phyloP scores from a whole-genome alignment of 2,113 vertebrate genomes.

The Suricata suricatta region DNA sequence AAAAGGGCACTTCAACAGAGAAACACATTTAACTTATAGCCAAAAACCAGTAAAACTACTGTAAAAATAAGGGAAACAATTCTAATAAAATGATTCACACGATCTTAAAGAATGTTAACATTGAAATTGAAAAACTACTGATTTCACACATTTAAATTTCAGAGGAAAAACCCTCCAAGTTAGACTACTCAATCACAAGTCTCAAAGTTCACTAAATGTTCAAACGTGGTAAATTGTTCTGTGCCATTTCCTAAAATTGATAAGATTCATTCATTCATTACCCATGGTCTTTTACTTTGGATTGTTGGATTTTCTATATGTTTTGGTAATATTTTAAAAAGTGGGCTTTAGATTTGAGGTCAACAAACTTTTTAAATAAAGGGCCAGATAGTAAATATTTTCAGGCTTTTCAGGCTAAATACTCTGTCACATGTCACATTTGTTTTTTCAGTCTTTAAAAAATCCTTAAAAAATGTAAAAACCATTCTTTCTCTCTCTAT shows the following conservation, averaged over 20 bases:
- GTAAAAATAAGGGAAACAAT: conserved; percentile 31
- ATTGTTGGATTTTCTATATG: neutral
- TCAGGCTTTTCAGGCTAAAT: conserved; percentile 23
- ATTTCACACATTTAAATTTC: conserved; percentile 34
- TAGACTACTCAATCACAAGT: conserved; percentile 12
- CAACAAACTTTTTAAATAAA: neutral
- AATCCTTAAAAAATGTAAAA: conserved; percentile 46
- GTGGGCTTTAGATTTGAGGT: neutral
- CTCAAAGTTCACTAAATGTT: neutral
- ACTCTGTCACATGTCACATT: neutral
- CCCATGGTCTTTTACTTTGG: conserved; percentile 4
- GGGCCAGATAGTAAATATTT: neutral
- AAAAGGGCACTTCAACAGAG: conserved; percentile 69
- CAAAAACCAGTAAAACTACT: conserved; percentile 1
- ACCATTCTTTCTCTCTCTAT: neutral
- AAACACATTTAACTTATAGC: conserved; percentile 12
- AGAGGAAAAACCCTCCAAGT: neutral
- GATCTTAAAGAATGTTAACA: conserved; percentile 47
- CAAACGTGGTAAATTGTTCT: neutral
- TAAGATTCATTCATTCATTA: conserved; percentile 3
- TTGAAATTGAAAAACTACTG: neutral
- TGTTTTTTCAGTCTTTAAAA: conserved; percentile 24
- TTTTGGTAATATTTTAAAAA: neutral
- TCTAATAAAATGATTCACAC: conserved; percentile 33
- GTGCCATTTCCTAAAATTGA: neutral